Percentiles rank a stretch among this genome's conserved stretches.
Evolutionary conservation across 2,888 invertebrate species (phyloP).

Genomic region (Cyrtodaria siliqua): DNA sequence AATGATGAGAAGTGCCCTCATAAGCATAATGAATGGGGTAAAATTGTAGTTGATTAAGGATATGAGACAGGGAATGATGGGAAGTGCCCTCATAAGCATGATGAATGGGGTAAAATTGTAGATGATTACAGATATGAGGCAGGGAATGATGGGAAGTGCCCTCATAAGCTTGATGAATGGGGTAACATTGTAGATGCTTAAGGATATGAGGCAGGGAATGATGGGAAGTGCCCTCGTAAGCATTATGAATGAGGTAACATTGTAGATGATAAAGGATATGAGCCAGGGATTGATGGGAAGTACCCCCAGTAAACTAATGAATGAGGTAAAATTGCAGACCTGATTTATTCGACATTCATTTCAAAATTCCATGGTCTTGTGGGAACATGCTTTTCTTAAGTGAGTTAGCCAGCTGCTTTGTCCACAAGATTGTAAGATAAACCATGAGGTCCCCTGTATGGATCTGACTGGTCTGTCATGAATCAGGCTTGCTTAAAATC

Average conservation of each 20-base stretch:
- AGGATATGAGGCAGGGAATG: slow-evolving; percentile 79
- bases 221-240: slow-evolving; percentile 85
- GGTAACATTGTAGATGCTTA: slow-evolving; percentile 64
- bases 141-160: slow-evolving; percentile 85
- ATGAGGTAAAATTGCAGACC: background rate
- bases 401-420: too few species aligned
- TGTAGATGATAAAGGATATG: slow-evolving; percentile 73
- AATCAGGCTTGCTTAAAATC: too few species aligned
- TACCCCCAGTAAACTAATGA: background rate
- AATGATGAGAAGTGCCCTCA: slow-evolving; percentile 85
- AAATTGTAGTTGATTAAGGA: slow-evolving; percentile 73
- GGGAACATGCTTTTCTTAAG: too few species aligned
- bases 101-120: background rate
- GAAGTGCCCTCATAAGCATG: background rate
- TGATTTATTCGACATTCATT: too few species aligned
- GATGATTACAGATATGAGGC: slow-evolving; percentile 80
- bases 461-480: too few species aligned
- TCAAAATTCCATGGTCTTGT: too few species aligned
- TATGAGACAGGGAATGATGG: slow-evolving; percentile 1
- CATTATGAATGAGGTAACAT: slow-evolving; percentile 84
- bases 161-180: slow-evolving; percentile 85
- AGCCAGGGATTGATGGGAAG: background rate
- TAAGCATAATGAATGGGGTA: slow-evolving; percentile 85
- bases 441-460: too few species aligned
- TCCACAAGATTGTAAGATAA: too few species aligned